Evolutionary conservation across 2,797 vertebrate genomes (phyloP).

Genomic region (Heterohyrax brucei): DNA sequence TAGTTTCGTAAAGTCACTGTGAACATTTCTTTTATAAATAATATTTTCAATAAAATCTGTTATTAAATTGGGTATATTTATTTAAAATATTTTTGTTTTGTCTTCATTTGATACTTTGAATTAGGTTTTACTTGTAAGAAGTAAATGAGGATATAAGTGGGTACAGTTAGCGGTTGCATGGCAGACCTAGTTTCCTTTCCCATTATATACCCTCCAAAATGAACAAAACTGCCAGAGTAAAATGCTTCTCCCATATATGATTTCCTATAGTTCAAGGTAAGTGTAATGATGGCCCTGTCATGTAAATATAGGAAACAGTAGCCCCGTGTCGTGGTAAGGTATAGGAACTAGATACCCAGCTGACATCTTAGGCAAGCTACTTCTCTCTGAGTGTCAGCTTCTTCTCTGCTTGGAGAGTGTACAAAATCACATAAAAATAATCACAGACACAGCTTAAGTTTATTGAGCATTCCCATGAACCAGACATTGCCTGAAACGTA

Average conservation of each 20-base stretch:
- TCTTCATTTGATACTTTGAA: not conserved
- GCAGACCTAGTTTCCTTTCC: not conserved
- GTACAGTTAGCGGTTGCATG: not conserved
- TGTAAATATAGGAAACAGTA: not conserved
- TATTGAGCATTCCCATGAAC: not conserved
- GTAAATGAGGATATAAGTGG: not conserved
- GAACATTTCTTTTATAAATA: not conserved
- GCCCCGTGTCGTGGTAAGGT: not conserved
- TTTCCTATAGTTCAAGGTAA: not conserved
- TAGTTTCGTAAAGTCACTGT: not conserved
- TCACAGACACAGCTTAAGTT: not conserved
- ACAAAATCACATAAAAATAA: not conserved
- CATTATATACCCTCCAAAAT: not conserved
- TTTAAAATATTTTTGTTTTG: not conserved
- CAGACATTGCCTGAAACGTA: not conserved
- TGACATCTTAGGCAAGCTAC: not conserved
- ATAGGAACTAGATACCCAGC: not conserved
- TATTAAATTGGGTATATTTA: not conserved
- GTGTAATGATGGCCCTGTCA: not conserved
- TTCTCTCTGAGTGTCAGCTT: not conserved
- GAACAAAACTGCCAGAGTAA: not conserved
- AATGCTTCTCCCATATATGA: not conserved
- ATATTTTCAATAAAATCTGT: not conserved
- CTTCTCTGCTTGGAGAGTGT: not conserved
- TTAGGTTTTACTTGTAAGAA: slow-evolving; percentile 2